Evolutionary conservation across 2,113 vertebrate species (phyloP).

Genomic region (Smithornis capensis): DNA sequence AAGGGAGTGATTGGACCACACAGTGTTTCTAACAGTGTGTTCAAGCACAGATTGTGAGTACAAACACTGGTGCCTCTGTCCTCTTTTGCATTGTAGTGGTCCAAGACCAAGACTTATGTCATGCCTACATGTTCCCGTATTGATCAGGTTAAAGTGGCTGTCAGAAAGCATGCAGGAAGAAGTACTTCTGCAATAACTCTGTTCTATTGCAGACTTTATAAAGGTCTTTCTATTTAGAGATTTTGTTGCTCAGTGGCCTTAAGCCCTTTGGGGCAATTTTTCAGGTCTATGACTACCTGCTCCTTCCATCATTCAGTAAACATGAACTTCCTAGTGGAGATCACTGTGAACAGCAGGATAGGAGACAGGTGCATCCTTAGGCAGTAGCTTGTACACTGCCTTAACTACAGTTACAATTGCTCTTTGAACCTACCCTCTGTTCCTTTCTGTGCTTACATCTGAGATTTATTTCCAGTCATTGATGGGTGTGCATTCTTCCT

Average conservation of each 20-base stretch:
- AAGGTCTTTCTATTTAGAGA: background rate
- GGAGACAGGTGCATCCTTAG: background rate
- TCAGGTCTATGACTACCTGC: background rate
- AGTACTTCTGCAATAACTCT: conserved; percentile 5
- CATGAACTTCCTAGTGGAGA: background rate
- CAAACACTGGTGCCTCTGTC: background rate
- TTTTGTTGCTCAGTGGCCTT: background rate
- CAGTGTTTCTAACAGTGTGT: background rate
- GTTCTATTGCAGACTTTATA: background rate
- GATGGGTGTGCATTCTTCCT: background rate
- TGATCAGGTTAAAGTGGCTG: background rate
- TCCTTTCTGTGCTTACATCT: background rate
- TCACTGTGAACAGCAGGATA: background rate
- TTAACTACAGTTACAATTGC: background rate
- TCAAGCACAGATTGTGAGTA: background rate
- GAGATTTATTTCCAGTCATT: background rate
- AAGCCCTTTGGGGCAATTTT: background rate
- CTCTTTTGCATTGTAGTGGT: background rate
- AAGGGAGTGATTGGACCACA: background rate
- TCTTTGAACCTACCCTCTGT: background rate
- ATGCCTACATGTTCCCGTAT: accelerated
- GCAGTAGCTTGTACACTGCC: background rate
- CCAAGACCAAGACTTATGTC: background rate
- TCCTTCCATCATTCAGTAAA: background rate
- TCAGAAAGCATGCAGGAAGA: background rate